Conservation (phyloP, 2,797 vertebrate genomes). For the Lepilemur ruficaudatus region DNA sequence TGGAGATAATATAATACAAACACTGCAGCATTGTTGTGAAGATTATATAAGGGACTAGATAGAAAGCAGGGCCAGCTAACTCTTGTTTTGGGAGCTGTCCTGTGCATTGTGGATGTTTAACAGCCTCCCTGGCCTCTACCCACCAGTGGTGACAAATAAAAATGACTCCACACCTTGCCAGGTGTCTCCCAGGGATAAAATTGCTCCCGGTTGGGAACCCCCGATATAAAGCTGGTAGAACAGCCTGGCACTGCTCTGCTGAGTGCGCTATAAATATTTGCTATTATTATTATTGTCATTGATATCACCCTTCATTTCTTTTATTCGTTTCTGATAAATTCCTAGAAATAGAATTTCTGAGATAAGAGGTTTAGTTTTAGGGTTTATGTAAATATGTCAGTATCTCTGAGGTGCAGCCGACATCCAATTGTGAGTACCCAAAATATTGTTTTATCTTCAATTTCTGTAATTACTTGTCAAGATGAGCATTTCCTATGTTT, state of each 20-base stretch:
- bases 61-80: neutral
- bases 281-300: neutral
- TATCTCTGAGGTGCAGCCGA: neutral
- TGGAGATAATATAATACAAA: neutral
- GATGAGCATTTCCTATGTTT: neutral
- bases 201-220: neutral
- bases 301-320: neutral
- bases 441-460: neutral
- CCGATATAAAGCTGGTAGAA: neutral
- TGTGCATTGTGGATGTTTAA: too few relatives aligned
- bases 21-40: neutral
- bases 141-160: neutral
- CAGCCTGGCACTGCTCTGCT: neutral
- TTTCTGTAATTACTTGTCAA: neutral
- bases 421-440: neutral
- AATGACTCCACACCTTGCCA: neutral
- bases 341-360: neutral
- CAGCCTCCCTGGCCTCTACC: neutral
- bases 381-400: neutral
- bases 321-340: constrained; percentile 8
- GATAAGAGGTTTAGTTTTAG: neutral
- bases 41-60: neutral
- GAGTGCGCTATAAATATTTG: neutral
- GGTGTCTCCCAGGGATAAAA: neutral
- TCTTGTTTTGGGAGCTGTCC: neutral